These are phyloP conservation scores for Cataglyphis hispanica DNA, from an alignment of 1,140 invertebrate genomes.

Conservation along the genomic window DNA sequence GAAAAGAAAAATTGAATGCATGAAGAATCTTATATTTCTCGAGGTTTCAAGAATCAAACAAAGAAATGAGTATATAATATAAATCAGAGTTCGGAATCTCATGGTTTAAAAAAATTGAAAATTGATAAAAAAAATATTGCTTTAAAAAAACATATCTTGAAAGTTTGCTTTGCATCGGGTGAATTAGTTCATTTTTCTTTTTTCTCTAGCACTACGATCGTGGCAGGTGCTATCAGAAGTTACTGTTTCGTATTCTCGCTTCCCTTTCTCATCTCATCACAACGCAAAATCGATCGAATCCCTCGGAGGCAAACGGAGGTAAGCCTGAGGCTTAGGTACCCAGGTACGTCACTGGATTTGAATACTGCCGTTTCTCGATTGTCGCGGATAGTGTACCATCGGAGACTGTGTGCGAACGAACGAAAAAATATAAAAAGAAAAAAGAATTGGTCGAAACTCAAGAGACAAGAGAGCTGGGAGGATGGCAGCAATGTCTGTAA, in stretches of 20 bases:
- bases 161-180: background rate
- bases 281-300: conserved; percentile 74
- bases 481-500: background rate
- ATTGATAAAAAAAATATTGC: background rate
- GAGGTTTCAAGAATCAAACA: background rate
- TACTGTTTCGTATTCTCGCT: conserved; percentile 37
- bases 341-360: conserved; percentile 75
- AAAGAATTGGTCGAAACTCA: conserved; percentile 3
- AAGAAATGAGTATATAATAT: background rate
- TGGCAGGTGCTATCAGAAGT: background rate
- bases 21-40: background rate
- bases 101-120: background rate
- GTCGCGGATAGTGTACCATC: conserved; percentile 72
- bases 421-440: conserved; percentile 22
- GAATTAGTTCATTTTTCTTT: conserved; percentile 3
- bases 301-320: conserved; percentile 58
- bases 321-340: conserved; percentile 70
- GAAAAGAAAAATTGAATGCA: background rate
- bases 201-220: background rate
- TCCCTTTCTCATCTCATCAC: conserved; percentile 50
- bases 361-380: conserved; percentile 76
- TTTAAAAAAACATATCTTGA: background rate
- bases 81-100: background rate
- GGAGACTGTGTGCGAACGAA: conserved; percentile 24
- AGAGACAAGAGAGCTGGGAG: conserved; percentile 18